These are phyloP conservation scores for Eurystomus gularis DNA, from an alignment of 2,113 vertebrate genomes.

Conservation along the genomic window DNA sequence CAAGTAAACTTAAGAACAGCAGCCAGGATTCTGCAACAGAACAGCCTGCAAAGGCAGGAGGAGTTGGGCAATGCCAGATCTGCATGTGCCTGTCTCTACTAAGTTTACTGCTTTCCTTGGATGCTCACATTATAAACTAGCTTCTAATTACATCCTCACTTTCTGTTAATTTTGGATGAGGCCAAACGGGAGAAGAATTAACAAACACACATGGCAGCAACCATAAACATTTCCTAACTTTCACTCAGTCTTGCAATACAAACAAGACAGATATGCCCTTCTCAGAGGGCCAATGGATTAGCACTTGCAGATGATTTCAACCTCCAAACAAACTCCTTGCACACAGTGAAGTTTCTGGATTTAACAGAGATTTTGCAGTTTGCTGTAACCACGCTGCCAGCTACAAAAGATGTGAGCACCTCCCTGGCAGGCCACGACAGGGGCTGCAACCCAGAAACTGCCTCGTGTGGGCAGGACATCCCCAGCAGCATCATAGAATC, in stretches of 20 bases:
- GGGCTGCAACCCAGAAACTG: not conserved
- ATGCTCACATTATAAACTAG: not conserved
- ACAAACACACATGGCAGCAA: not conserved
- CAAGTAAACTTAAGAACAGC: not conserved
- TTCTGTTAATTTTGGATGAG: not conserved
- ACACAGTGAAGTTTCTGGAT: not conserved
- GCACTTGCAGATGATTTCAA: not conserved
- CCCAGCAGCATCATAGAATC: too few relatives aligned
- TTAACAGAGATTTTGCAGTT: not conserved
- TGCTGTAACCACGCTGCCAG: not conserved
- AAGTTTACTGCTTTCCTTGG: not conserved
- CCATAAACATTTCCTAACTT: constrained; percentile 18
- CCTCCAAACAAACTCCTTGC: not conserved
- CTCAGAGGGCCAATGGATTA: not conserved
- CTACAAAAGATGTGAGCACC: not conserved
- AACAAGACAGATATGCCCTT: not conserved
- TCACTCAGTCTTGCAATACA: constrained; percentile 4
- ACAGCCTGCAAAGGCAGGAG: not conserved
- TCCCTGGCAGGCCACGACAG: accelerated
- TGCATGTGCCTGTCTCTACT: not conserved
- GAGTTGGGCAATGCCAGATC: not conserved
- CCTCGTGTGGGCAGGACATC: not conserved
- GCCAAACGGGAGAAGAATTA: constrained; percentile 20
- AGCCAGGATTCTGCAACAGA: not conserved
- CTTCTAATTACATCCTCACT: constrained; percentile 13